A percentile compares a stretch with the other conserved stretches of the same genome.
phyloP scores from a whole-genome alignment of 2,797 vertebrate species.

The Glyptemys insculpta region DNA sequence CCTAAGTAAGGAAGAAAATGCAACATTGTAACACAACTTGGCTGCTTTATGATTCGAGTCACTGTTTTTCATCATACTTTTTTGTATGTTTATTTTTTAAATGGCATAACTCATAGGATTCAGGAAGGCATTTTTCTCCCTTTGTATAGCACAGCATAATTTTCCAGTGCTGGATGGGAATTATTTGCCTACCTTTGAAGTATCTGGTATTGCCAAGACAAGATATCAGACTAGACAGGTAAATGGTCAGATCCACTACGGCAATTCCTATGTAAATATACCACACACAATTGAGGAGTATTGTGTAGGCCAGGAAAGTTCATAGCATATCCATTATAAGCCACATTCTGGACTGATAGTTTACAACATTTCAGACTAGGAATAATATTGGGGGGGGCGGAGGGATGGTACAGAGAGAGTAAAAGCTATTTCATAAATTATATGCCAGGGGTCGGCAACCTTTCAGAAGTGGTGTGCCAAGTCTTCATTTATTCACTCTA shows the following conservation, averaged over 20 bases:
- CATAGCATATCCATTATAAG: not conserved
- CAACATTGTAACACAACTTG: not conserved
- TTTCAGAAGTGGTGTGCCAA: too few relatives aligned
- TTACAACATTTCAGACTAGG: not conserved
- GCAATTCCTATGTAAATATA: not conserved
- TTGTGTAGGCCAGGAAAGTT: not conserved
- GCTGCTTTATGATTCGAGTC: not conserved
- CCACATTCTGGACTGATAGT: not conserved
- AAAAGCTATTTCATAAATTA: not conserved
- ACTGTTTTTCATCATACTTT: not conserved
- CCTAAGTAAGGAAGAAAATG: rapidly evolving
- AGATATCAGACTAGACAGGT: not conserved
- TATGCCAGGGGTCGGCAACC: not conserved
- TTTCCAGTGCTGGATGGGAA: not conserved
- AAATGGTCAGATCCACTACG: not conserved
- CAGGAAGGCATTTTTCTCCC: not conserved
- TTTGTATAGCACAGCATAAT: not conserved
- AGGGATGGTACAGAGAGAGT: not conserved
- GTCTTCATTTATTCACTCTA: too few relatives aligned
- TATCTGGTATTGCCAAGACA: not conserved
- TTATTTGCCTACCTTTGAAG: not conserved
- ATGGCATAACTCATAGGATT: not conserved
- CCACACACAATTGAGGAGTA: not conserved
- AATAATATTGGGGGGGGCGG: not conserved
- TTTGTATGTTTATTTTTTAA: not conserved